These are phyloP conservation scores for Tetranychus truncatus DNA, from an alignment of 2,888 invertebrate species.

Conservation along the genomic window DNA sequence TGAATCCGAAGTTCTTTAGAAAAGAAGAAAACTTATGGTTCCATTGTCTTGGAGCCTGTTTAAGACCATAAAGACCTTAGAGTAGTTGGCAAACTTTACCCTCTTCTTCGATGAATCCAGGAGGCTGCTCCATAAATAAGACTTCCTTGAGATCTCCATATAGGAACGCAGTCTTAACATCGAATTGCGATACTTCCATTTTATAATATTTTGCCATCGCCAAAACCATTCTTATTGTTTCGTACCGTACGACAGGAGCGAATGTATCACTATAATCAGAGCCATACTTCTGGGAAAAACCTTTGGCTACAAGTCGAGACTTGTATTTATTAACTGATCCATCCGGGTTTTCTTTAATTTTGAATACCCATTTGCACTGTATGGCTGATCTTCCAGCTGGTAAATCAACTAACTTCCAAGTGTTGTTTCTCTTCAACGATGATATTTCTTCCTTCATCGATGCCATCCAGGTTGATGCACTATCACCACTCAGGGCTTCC, in stretches of 20 bases:
- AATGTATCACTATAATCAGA: conserved; percentile 15
- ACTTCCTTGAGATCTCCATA: conserved; percentile 21
- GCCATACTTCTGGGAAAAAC: conserved; percentile 6
- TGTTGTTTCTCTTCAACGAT: conserved; percentile 23
- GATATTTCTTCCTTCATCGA: conserved; percentile 21
- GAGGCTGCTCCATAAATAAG: conserved; percentile 21
- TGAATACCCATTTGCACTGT: conserved; percentile 10
- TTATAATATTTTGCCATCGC: not conserved
- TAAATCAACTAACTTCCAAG: conserved; percentile 25
- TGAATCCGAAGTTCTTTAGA: conserved; percentile 8
- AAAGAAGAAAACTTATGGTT: conserved; percentile 14
- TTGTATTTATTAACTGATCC: conserved; percentile 11
- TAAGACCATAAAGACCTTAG: conserved; percentile 23
- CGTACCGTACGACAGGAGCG: conserved; percentile 11
- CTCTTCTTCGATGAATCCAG: conserved; percentile 14
- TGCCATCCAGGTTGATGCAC: conserved; percentile 22
- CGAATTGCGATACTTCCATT: conserved; percentile 14
- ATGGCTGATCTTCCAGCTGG: conserved; percentile 17
- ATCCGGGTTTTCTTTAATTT: not conserved
- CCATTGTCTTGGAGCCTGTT: conserved; percentile 22
- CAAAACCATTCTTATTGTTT: conserved; percentile 8
- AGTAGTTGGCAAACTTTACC: conserved; percentile 20
- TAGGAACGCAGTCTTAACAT: conserved; percentile 21
- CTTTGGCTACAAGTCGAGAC: conserved; percentile 13
- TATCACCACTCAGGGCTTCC: conserved; percentile 19